phyloP scores from a whole-genome alignment of 2,888 invertebrate species.

The Tenthredo notha region DNA sequence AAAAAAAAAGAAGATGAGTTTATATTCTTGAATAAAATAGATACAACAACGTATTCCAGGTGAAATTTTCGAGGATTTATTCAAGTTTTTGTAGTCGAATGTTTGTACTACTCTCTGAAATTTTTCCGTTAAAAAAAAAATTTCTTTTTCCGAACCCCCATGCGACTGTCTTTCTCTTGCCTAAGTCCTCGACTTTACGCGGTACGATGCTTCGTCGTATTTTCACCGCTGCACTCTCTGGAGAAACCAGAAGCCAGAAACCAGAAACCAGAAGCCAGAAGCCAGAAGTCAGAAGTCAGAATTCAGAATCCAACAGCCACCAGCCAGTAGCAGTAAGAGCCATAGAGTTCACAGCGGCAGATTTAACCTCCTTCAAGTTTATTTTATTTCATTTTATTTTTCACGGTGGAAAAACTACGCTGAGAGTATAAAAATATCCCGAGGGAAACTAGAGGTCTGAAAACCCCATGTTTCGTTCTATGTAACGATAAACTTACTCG shows the following conservation, averaged over 20 bases:
- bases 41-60: not conserved
- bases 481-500: conserved; percentile 22
- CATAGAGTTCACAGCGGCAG: conserved; percentile 36
- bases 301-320: not conserved
- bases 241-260: not conserved
- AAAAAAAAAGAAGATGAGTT: not conserved
- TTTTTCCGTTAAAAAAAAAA: not conserved
- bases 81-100: not conserved
- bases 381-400: conserved; percentile 4
- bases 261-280: not conserved
- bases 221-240: conserved; percentile 32
- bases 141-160: not conserved
- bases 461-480: not conserved
- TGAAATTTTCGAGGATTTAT: not conserved
- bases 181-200: conserved; percentile 46
- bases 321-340: not conserved
- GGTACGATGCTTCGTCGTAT: conserved; percentile 34
- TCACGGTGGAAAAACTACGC: conserved; percentile 25
- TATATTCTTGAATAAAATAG: not conserved
- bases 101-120: not conserved
- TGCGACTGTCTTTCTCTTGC: not conserved
- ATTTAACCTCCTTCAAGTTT: conserved; percentile 47
- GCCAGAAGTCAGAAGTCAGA: not conserved
- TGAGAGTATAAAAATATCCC: conserved; percentile 38
- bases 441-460: conserved; percentile 18